Evolutionary conservation across 2,888 invertebrate species (phyloP).

Genomic region (Mythimna lalbum): DNA sequence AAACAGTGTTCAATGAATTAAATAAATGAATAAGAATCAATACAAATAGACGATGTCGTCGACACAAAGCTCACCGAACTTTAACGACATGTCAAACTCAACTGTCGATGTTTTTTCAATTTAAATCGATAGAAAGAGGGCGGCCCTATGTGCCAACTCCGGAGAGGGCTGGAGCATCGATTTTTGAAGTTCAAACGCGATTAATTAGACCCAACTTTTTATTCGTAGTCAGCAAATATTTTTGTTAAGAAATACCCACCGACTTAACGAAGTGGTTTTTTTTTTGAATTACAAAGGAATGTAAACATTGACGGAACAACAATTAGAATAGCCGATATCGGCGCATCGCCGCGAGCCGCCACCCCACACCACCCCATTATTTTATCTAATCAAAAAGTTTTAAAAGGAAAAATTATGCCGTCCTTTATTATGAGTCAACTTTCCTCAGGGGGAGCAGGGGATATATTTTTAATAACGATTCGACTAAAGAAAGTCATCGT

Average conservation of each 20-base stretch:
- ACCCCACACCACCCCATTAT: constrained; percentile 88
- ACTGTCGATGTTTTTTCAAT: constrained; percentile 85
- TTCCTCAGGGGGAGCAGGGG: constrained; percentile 87
- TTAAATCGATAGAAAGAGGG: constrained; percentile 81
- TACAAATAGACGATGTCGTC: constrained; percentile 73
- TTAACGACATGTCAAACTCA: constrained; percentile 68
- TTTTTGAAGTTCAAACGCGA: constrained; percentile 78
- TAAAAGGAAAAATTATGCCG: constrained; percentile 91
- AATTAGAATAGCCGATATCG: constrained; percentile 90
- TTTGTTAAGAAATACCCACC: constrained; percentile 61
- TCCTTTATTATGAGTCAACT: constrained; percentile 91
- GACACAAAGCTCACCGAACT: constrained; percentile 69
- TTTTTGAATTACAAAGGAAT: constrained; percentile 82
- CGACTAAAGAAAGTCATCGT: constrained; percentile 82
- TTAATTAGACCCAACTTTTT: constrained; percentile 74
- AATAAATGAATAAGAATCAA: constrained; percentile 76
- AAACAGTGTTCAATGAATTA: constrained; percentile 67
- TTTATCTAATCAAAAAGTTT: constrained; percentile 92
- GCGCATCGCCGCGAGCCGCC: constrained; percentile 84
- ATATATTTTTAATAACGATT: constrained; percentile 90
- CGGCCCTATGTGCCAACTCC: constrained; percentile 62
- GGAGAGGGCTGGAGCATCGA: constrained; percentile 66
- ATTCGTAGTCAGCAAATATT: constrained; percentile 66
- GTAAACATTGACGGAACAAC: constrained; percentile 88
- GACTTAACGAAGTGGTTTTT: constrained; percentile 72